Percentiles rank a stretch among this genome's conserved stretches.
These are phyloP conservation scores for Dolichallabes microphthalmus DNA, from an alignment of 2,113 vertebrate species.

Conservation along the genomic window DNA sequence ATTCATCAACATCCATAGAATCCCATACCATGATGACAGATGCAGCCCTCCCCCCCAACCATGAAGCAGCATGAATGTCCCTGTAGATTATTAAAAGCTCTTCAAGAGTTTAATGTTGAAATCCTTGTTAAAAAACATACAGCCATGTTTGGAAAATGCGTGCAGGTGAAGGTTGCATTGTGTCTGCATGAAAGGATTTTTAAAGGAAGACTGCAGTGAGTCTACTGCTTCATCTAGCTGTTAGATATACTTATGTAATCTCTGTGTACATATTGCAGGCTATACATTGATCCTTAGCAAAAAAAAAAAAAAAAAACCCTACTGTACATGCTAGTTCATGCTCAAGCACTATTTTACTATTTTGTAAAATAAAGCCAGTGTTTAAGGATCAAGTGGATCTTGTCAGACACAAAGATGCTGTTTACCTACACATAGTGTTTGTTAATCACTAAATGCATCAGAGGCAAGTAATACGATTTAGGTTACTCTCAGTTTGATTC, in stretches of 20 bases:
- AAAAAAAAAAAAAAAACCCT: neutral
- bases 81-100: neutral
- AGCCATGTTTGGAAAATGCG: neutral
- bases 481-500: neutral
- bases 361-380: neutral
- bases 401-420: neutral
- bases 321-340: neutral
- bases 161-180: neutral
- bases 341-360: neutral
- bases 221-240: neutral
- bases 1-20: conserved; percentile 34
- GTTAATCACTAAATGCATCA: neutral
- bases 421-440: neutral
- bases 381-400: neutral
- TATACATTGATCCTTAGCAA: neutral
- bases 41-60: neutral
- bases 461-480: neutral
- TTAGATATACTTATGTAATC: neutral
- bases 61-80: conserved; percentile 17
- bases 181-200: neutral
- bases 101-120: neutral
- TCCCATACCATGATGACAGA: conserved; percentile 12
- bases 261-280: neutral
- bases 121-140: neutral
- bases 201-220: neutral